Conservation (phyloP, 2,113 vertebrate genomes). For the Hiodon alosoides region DNA sequence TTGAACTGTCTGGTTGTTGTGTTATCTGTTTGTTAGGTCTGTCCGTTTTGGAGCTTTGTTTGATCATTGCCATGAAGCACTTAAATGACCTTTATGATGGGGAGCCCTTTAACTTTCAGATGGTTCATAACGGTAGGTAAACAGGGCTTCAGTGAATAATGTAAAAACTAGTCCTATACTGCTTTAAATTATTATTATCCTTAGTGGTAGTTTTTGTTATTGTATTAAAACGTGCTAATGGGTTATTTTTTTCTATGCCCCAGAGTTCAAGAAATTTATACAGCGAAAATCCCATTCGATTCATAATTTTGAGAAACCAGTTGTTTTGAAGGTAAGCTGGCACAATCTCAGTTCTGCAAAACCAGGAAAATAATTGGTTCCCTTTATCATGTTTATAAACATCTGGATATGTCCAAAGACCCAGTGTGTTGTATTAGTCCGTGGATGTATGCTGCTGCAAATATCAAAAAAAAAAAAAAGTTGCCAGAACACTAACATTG, state of each 20-base stretch:
- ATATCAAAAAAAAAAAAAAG: not conserved
- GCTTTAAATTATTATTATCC: not conserved
- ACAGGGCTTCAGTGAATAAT: not conserved
- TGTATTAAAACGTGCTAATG: too few relatives aligned
- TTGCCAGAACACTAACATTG: not conserved
- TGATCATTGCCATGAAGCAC: conserved; percentile 97
- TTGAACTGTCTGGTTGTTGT: not conserved
- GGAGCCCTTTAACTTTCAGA: conserved; percentile 95
- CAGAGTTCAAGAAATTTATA: conserved; percentile 96
- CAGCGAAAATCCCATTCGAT: conserved; percentile 86
- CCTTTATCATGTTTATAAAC: too few relatives aligned
- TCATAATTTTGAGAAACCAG: conserved; percentile 87
- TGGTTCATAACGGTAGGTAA: conserved; percentile 90
- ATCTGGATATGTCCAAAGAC: too few relatives aligned
- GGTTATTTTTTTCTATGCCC: not conserved
- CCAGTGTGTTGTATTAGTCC: too few relatives aligned
- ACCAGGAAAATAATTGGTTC: too few relatives aligned
- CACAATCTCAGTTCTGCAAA: too few relatives aligned
- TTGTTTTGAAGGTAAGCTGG: conserved; percentile 84
- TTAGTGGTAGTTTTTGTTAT: too few relatives aligned
- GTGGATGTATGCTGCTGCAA: not conserved
- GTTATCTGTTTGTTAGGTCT: conserved; percentile 63
- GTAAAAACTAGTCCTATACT: not conserved
- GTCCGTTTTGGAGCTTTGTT: conserved; percentile 88
- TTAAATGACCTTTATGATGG: conserved; percentile 87